A percentile compares a stretch with the other conserved stretches of the same genome.
phyloP scores from a whole-genome alignment of 2,797 vertebrate genomes.

The Hypotaenidia philippensis region DNA sequence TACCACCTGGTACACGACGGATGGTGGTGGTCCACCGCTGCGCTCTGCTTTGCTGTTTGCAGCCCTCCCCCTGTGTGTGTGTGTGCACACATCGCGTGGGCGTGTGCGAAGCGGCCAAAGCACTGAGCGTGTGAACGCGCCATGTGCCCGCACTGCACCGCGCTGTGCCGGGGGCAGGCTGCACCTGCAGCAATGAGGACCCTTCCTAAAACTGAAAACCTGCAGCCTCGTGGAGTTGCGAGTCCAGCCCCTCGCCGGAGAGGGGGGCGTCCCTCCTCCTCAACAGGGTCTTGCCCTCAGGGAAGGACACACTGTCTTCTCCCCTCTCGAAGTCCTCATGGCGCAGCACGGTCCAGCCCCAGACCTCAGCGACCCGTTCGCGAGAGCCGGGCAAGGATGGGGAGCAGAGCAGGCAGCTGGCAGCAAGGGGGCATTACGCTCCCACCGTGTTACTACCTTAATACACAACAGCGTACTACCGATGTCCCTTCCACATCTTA shows the following conservation, averaged over 20 bases:
- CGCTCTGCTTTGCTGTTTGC: background rate
- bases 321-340: background rate
- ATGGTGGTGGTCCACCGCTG: too few relatives aligned
- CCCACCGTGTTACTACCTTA: background rate
- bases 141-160: accelerated
- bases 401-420: background rate
- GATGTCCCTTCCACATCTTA: background rate
- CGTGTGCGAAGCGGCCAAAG: background rate
- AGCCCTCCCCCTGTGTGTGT: background rate
- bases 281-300: background rate
- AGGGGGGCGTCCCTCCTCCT: accelerated
- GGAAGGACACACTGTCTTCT: background rate
- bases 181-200: accelerated
- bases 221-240: accelerated
- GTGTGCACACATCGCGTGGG: accelerated
- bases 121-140: accelerated
- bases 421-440: background rate
- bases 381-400: background rate
- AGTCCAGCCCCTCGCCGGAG: background rate
- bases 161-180: accelerated
- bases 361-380: background rate
- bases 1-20: background rate
- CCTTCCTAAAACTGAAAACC: background rate
- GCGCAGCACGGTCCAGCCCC: background rate
- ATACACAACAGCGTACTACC: background rate